Percentiles rank a stretch among this genome's conserved stretches.
phyloP scores from a whole-genome alignment of 2,888 invertebrate species.

The Imbricaverruca yamaguchii region DNA sequence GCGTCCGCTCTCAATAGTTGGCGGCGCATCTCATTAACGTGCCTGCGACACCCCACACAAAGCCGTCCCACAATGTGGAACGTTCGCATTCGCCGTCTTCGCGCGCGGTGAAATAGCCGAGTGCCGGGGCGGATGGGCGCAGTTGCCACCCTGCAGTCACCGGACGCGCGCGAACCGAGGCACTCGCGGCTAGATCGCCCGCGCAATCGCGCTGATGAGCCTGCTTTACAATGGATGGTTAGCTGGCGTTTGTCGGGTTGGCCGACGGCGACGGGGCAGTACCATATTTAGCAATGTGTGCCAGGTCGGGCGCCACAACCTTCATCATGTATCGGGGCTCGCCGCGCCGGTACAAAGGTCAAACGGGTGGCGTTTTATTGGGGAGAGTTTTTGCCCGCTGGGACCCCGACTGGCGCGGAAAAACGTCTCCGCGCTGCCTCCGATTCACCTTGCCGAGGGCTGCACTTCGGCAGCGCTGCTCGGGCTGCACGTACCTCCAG shows the following conservation, averaged over 20 bases:
- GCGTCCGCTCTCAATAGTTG: not conserved
- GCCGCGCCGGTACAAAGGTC: not conserved
- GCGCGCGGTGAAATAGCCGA: not conserved
- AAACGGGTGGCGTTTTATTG: not conserved
- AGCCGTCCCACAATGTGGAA: not conserved
- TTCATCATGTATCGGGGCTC: not conserved
- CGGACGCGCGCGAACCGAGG: not conserved
- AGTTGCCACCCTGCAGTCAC: not conserved
- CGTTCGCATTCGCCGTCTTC: not conserved
- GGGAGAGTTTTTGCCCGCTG: not conserved
- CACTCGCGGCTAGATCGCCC: not conserved
- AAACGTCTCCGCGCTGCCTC: not conserved
- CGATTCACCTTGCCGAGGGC: not conserved
- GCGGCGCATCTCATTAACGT: not conserved
- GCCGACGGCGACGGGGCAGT: no score
- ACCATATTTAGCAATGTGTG: constrained; percentile 9
- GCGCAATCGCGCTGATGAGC: not conserved
- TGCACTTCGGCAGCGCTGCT: not conserved
- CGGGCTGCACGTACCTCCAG: no score
- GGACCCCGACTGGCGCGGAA: not conserved
- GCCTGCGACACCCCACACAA: not conserved
- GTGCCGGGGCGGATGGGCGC: not conserved
- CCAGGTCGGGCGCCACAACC: not conserved
- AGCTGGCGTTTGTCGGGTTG: not conserved
- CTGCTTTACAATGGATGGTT: not conserved